Evolutionary conservation across 1,140 invertebrate species (phyloP).

Genomic region (Solenopsis fugax): DNA sequence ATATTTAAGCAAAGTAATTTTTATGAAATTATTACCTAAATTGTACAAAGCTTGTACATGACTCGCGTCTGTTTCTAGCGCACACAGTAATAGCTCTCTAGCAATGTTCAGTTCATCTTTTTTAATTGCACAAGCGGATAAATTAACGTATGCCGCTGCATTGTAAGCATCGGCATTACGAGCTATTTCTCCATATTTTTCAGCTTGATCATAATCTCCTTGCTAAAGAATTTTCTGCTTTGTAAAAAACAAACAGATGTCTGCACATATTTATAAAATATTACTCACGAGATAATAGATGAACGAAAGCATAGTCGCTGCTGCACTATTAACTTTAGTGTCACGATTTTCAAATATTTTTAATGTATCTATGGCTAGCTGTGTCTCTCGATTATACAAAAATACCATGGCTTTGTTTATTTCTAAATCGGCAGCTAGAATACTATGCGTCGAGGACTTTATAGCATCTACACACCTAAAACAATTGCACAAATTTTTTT

Average conservation of each 20-base stretch:
- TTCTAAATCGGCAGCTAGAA: constrained; percentile 95
- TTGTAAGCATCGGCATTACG: constrained; percentile 93
- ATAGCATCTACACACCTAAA: constrained; percentile 92
- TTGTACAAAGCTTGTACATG: constrained; percentile 98
- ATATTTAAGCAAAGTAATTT: not conserved
- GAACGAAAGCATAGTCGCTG: constrained; percentile 96
- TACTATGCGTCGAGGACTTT: constrained; percentile 92
- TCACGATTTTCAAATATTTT: constrained; percentile 96
- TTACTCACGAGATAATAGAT: constrained; percentile 93
- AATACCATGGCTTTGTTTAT: constrained; percentile 97
- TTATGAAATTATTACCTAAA: constrained; percentile 88
- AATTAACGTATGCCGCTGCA: constrained; percentile 94
- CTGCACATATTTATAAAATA: constrained; percentile 1
- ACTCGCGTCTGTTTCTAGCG: constrained; percentile 93
- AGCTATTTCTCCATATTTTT: constrained; percentile 93
- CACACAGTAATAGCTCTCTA: constrained; percentile 91
- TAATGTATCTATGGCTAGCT: constrained; percentile 94
- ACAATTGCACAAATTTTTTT: not conserved
- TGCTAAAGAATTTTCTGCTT: constrained; percentile 87
- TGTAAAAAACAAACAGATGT: not conserved
- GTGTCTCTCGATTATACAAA: constrained; percentile 94
- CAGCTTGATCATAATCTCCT: constrained; percentile 94
- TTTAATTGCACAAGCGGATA: constrained; percentile 93
- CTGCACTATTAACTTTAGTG: constrained; percentile 93
- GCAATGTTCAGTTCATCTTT: constrained; percentile 92